A percentile compares a stretch with the other conserved stretches of the same genome.
Conservation (phyloP, 2,113 vertebrate genomes). For the Plectropomus leopardus region DNA sequence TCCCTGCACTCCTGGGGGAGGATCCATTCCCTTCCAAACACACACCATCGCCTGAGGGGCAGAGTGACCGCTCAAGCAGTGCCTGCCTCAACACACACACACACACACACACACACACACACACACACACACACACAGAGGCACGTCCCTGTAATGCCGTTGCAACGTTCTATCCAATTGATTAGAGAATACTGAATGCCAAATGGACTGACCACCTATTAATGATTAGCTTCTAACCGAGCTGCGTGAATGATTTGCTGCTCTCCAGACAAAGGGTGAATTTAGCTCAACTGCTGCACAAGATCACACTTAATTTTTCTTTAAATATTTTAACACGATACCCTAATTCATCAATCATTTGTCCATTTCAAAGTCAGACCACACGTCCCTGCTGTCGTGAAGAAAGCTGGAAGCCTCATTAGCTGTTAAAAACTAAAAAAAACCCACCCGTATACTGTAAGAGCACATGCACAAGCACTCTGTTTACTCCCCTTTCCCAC, state of each 20-base stretch:
- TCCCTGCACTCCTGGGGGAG: constrained; percentile 80
- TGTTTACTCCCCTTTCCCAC: constrained; percentile 25
- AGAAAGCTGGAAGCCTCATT: constrained; percentile 11
- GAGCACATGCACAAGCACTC: constrained; percentile 25
- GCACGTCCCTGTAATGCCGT: constrained; percentile 41
- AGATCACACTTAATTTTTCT: constrained; percentile 10
- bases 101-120: constrained; percentile 52
- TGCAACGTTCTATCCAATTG: constrained; percentile 70
- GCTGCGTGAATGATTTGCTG: constrained; percentile 29
- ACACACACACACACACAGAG: constrained; percentile 36
- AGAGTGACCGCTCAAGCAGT: constrained; percentile 85
- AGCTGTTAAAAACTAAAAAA: constrained; percentile 1
- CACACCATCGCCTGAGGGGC: constrained; percentile 82
- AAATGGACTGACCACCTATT: constrained; percentile 68
- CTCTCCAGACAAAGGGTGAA: constrained; percentile 51
- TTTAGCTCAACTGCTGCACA: constrained; percentile 34
- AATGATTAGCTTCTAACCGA: constrained; percentile 68
- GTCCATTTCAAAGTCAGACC: constrained; percentile 22
- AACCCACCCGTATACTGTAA: constrained; percentile 10
- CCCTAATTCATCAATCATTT: constrained; percentile 3
- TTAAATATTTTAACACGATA: neutral
- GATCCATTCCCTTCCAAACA: constrained; percentile 84
- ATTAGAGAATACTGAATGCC: constrained; percentile 72
- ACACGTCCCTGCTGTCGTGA: constrained; percentile 15
- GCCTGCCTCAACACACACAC: constrained; percentile 59